Evolutionary conservation across 92 coral and sea anemone species (phyloP), one percentile per base, ranked within the genome.

Genomic region (Zoanthus gigantus): DNA sequence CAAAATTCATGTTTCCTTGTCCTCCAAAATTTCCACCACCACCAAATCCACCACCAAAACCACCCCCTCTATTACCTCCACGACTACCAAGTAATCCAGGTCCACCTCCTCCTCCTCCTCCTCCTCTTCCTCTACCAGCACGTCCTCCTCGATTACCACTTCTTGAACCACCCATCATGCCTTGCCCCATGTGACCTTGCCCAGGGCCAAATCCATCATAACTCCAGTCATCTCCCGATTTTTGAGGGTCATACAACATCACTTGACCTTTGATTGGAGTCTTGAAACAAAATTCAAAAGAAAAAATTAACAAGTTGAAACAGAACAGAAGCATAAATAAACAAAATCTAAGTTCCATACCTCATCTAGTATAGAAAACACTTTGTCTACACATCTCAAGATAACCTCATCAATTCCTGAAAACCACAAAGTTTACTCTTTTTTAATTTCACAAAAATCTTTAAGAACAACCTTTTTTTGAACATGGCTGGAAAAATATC

Each of bases 221-320:
- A 18, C 86, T 96, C 92, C 94, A 93, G 71, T 95, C 93, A 76
- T 91, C 92, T 14, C 78, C 79, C 31, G 81, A 88, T 29, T 88
- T 92, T 29, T 83, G 74, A 77, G 99, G 99, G 72, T 97, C 98
- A 69, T 95, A 97, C 44, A 97, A 94, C 30, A 80, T 80, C n/a
- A 97, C 96, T 52, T 86, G 93, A 0, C 99, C 99, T 71, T 95
- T 97, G 58, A 95, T 88, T 7, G 98, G 90, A 15, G 98, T 91
- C 98, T 95, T 65, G 18, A 90, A 72, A 9, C 16, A 90, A 65
- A 9, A 17, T 63, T 23, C 65, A 67, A 65, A 61, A 76, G 86
- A 17, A n/a, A 45, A 72, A 29, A 66, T 1, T 71, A 63, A 54
- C 28, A 28, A 13, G 52, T 23, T 17, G 1, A 6, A 54, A 52